A percentile compares a stretch with the other conserved stretches of the same genome.
These are phyloP conservation scores for Dynastes grantii DNA, from an alignment of 2,888 invertebrate species.

Conservation along the genomic window DNA sequence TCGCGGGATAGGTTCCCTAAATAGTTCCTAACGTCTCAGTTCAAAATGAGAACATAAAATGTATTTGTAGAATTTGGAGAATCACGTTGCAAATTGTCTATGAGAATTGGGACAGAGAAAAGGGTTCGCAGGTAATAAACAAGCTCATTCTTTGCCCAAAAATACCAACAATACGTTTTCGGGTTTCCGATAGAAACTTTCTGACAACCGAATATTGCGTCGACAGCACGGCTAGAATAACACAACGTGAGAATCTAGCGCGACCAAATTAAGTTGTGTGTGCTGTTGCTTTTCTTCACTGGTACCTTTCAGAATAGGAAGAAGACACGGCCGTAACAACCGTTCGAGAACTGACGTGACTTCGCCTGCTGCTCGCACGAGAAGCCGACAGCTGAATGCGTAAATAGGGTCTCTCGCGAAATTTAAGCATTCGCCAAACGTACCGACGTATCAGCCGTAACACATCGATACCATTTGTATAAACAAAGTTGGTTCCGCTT, in stretches of 20 bases:
- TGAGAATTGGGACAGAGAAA: too few species aligned
- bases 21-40: too few species aligned
- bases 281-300: slow-evolving; percentile 15
- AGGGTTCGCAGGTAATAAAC: too few species aligned
- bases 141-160: too few species aligned
- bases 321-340: slow-evolving; percentile 21
- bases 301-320: slow-evolving; percentile 9
- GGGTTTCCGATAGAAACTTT: too few species aligned
- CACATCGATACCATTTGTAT: slow-evolving; percentile 36
- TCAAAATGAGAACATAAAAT: too few species aligned
- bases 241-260: not conserved
- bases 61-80: too few species aligned
- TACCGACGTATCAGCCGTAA: slow-evolving; percentile 10
- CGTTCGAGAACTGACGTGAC: slow-evolving; percentile 34
- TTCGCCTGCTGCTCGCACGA: slow-evolving; percentile 16
- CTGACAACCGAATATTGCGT: not conserved
- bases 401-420: slow-evolving; percentile 23
- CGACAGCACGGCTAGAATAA: not conserved
- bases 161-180: too few species aligned
- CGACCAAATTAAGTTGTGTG: slow-evolving; percentile 24
- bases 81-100: too few species aligned
- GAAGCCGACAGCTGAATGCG: slow-evolving; percentile 15
- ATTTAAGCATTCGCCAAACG: slow-evolving; percentile 26
- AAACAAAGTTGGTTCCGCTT: slow-evolving; percentile 31
- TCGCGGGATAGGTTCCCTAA: too few species aligned